Conservation (phyloP, 92 coral and sea anemone species). For the Porites evermanni region DNA sequence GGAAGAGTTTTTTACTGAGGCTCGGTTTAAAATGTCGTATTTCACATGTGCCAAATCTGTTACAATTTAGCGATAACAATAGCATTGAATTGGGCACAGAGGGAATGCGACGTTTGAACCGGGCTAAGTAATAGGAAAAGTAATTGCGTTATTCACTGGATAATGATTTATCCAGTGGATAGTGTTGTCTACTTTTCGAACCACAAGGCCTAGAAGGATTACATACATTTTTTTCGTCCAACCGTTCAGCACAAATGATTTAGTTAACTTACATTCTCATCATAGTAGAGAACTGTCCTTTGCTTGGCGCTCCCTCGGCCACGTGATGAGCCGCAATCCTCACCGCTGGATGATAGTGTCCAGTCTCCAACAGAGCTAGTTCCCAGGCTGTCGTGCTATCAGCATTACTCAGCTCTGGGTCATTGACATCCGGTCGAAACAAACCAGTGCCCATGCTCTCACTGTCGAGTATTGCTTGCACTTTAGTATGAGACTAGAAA, state of each 20-base stretch:
- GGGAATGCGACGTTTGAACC: no score
- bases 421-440: constrained; percentile 92
- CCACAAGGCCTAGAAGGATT: background rate
- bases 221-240: background rate
- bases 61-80: no score
- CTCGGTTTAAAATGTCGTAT: no score
- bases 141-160: no score
- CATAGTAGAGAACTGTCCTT: constrained; percentile 70
- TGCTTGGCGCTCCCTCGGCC: constrained; percentile 72
- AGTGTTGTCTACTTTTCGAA: background rate
- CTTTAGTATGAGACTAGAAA: constrained; percentile 76
- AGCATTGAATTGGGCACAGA: no score
- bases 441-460: constrained; percentile 90
- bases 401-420: constrained; percentile 94
- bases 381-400: constrained; percentile 96
- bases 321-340: constrained; percentile 72
- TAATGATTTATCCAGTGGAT: no score
- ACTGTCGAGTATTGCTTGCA: constrained; percentile 85
- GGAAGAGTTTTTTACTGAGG: no score
- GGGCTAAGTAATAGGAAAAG: no score
- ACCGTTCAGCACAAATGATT: background rate
- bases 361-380: constrained; percentile 61
- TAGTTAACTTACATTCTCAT: constrained; percentile 77
- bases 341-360: constrained; percentile 85
- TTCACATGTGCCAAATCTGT: no score